Base-by-base conservation (phyloP, 2,113 vertebrate genomes). In the Desmodus rotundus region DNA sequence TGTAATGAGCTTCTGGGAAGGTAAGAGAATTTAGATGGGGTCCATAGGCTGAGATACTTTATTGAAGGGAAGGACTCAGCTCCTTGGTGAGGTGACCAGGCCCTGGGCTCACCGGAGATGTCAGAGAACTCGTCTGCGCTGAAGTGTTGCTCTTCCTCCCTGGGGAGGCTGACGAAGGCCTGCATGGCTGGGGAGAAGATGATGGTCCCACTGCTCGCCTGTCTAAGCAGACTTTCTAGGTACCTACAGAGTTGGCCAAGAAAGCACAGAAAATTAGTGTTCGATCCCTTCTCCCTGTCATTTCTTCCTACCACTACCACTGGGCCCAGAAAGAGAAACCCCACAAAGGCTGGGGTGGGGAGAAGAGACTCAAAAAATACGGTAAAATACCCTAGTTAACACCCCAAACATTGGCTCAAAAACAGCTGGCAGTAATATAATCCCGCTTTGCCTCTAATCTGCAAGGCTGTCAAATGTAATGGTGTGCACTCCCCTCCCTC, bases 51-150 rank as follows among this genome's bases (percentile, higher is more conserved):
- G n/a, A n/a, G 26, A n/a, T 36, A 20, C 6, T 38, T 7, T 31
- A 58, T 36, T 17, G 4, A 43, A 61, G 52, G n/a, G 20, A 54
- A 77, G n/a, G 36, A 74, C 58, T 68, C 22, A 28, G 82, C 36
- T 74, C 72, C 63, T 24, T 15, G 22, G 50, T 26, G 43, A 76
- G 78, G 83, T 63, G 47, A 61, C 76, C 76, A 81, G 84, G 77
- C 47, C 17, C 61, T 12, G 36, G 8, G n/a, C 97, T 95, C 95
- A 99, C 99, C 98, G 13, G 98, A 98, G 54, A 98, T 4, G 7
- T 99, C 99, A 0, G 99, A 99, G 98, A 98, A 99, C 95, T 99
- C 99, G 16, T 99, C 99, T 1, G 99, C 99, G 24, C 97, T 99
- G 98, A 99, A 99, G 91, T 73, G 97, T 7, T 98, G 98, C 2